Evolutionary conservation across 1,140 invertebrate species (phyloP).

Genomic region (Drosophila lacertosa): DNA sequence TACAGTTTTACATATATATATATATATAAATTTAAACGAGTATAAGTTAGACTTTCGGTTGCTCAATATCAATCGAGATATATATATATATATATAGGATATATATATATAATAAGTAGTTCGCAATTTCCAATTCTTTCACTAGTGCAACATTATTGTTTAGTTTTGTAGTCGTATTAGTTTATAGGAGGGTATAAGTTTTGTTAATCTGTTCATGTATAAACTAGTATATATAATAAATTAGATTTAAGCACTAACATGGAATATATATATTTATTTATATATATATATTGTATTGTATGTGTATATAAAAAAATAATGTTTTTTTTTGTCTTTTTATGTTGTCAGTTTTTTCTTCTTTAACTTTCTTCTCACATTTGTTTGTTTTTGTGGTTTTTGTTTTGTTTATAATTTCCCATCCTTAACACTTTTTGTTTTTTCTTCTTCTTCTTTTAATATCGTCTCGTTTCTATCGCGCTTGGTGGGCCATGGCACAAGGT

Average conservation of each 20-base stretch:
- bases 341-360: slow-evolving; percentile 10
- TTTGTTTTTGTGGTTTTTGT: slow-evolving; percentile 1
- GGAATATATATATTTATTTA: slow-evolving; percentile 48
- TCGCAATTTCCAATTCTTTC: slow-evolving; percentile 5
- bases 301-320: slow-evolving; percentile 61
- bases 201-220: slow-evolving; percentile 26
- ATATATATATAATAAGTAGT: slow-evolving; percentile 17
- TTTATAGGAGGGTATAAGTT: slow-evolving; percentile 49
- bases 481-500: slow-evolving; percentile 67
- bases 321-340: slow-evolving; percentile 31
- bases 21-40: slow-evolving; percentile 15
- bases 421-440: slow-evolving; percentile 2
- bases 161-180: slow-evolving; percentile 40
- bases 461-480: slow-evolving; percentile 31
- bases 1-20: slow-evolving; percentile 12
- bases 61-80: slow-evolving; percentile 28
- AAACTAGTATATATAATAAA: slow-evolving; percentile 59
- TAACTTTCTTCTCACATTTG: slow-evolving; percentile 3
- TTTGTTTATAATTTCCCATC: slow-evolving; percentile 4
- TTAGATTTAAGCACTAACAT: slow-evolving; percentile 80
- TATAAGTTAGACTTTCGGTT: slow-evolving; percentile 48
- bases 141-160: slow-evolving; percentile 13
- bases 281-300: slow-evolving; percentile 40
- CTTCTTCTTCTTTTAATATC: neutral
- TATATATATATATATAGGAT: slow-evolving; percentile 19